Evolutionary conservation across 1,140 invertebrate species (phyloP), one percentile per base, ranked within the genome.

Genomic region (Zophobas morio): DNA sequence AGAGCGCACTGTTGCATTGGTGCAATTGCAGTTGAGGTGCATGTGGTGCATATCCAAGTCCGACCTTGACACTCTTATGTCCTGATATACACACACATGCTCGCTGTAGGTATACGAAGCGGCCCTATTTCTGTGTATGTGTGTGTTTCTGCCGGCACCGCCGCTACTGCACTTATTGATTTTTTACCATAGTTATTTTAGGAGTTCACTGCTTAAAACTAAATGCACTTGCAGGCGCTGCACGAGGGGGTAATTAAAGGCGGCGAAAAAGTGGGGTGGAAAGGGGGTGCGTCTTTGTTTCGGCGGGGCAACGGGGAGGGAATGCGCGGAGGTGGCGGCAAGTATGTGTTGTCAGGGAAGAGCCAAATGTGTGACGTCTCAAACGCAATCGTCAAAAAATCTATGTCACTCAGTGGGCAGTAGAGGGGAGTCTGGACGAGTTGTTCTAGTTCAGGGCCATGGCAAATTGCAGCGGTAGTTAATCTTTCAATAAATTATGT

Each of bases 1-100:
- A 39, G 56, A 78, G 57, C 79, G 78, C 78, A 80, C 80, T 83
- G 82, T 83, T 83, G 82, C 82, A 79, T 82, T 82, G 82, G 82
- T 84, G 82, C 82, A 83, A 84, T 84, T 84, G 82, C 81, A 84
- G 82, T 81, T 76, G 63, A 73, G 71, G 71, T 73, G 71, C 72
- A 56, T 63, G 71, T 76, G 80, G 75, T 84, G 82, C 81, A 84
- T 81, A 82, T 81, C 76, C 76, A 81, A 66, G 60, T 46, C 53
- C 80, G 82, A 83, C 84, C 84, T 84, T 84, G 84, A 84, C 84
- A 84, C 84, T 84, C 84, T 84, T 84, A 81, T 78, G 66, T 79
- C 46, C 72, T 66, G 72, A 47, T 74, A 74, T 56, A 74, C 51
- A 56, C 49, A 73, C 51, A 74, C 71, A 74, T 74, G 56, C 34